Percentiles rank a stretch among this genome's conserved stretches.
Conservation (phyloP, 2,113 vertebrate genomes). For the Dryoscopus gambensis region DNA sequence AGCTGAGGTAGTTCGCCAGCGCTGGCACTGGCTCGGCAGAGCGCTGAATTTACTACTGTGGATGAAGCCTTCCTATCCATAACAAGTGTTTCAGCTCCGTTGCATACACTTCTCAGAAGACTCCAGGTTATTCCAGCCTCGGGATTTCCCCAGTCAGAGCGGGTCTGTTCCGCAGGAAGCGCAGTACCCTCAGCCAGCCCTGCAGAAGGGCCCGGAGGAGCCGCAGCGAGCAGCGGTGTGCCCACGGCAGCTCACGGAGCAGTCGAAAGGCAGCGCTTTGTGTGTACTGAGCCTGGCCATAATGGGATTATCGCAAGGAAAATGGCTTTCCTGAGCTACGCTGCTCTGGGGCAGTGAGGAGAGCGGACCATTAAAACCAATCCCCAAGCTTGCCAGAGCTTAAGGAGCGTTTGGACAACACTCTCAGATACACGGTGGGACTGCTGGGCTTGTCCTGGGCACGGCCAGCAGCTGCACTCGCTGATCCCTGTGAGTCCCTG, state of each 20-base stretch:
- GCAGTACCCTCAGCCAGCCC: not conserved
- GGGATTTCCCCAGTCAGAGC: not conserved
- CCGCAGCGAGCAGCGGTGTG: rapidly evolving
- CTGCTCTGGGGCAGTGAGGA: no score
- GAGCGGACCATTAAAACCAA: not conserved
- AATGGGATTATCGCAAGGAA: rapidly evolving
- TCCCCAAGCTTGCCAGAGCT: not conserved
- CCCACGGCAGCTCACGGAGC: not conserved
- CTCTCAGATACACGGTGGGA: not conserved
- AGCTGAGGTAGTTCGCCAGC: not conserved
- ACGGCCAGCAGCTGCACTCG: not conserved
- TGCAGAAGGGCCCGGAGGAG: not conserved
- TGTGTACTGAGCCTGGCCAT: rapidly evolving
- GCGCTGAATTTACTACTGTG: not conserved
- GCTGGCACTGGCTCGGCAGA: rapidly evolving
- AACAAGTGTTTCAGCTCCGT: rapidly evolving
- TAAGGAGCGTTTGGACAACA: not conserved
- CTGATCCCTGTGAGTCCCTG: rapidly evolving
- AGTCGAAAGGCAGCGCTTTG: no score
- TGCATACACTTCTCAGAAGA: no score
- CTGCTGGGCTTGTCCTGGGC: not conserved
- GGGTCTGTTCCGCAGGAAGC: not conserved
- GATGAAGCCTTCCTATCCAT: rapidly evolving
- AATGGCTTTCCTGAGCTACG: not conserved
- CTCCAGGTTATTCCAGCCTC: not conserved